A percentile compares a stretch with the other conserved stretches of the same genome.
Evolutionary conservation across 2,113 vertebrate genomes (phyloP).

Genomic region (Kobus ellipsiprymnus): DNA sequence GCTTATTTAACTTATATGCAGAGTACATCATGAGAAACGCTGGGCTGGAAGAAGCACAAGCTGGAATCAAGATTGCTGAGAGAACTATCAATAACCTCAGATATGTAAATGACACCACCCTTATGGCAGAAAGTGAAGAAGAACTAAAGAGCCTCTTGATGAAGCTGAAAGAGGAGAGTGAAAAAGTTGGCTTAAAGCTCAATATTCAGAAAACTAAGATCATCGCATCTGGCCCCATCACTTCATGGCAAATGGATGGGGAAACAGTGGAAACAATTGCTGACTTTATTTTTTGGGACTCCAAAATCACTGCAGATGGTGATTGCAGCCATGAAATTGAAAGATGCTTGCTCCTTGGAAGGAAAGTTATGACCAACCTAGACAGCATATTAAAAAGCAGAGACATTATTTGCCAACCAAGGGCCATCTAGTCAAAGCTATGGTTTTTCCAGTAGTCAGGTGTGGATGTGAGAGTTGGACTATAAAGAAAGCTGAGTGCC

Average conservation of each 20-base stretch:
- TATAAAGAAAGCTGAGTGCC: background rate
- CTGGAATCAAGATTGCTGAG: background rate
- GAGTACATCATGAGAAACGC: background rate
- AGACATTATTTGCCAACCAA: background rate
- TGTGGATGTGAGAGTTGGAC: background rate
- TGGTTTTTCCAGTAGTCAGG: background rate
- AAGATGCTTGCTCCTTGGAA: background rate
- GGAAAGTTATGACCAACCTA: background rate
- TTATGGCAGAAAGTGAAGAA: no score
- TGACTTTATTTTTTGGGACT: background rate
- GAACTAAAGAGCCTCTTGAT: background rate
- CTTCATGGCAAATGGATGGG: background rate
- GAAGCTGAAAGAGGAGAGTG: background rate
- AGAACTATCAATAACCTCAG: no score
- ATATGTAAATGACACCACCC: no score
- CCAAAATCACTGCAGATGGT: background rate
- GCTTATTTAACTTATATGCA: background rate
- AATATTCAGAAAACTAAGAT: background rate
- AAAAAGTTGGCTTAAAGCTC: background rate
- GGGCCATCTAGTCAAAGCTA: background rate
- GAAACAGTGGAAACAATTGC: background rate
- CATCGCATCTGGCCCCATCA: background rate
- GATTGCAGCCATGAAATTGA: background rate
- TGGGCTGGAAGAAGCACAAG: background rate
- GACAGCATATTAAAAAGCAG: background rate